A percentile compares a stretch with the other conserved stretches of the same genome.
Conservation (phyloP, 2,113 vertebrate species). For the Centropus bengalensis region DNA sequence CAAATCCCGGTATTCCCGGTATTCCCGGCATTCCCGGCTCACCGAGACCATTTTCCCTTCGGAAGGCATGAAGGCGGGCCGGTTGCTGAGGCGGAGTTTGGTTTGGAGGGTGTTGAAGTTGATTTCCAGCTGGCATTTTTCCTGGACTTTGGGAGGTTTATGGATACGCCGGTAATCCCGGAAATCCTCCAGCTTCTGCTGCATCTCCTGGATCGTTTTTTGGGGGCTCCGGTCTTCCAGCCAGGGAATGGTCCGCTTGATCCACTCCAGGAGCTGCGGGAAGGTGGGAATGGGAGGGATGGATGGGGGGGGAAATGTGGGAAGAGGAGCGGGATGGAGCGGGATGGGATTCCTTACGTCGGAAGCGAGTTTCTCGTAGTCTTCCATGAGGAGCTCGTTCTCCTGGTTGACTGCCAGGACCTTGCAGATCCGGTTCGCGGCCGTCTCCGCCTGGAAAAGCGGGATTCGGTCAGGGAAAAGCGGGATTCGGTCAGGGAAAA, state of each 20-base stretch:
- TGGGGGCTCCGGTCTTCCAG: slow-evolving; percentile 89
- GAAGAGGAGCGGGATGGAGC: no score
- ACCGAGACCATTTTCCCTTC: slow-evolving; percentile 94
- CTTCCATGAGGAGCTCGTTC: no score
- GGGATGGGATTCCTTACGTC: no score
- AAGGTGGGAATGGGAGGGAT: not conserved
- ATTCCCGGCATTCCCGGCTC: slow-evolving; percentile 20
- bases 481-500: no score
- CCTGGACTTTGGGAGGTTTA: slow-evolving; percentile 94
- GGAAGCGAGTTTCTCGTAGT: no score
- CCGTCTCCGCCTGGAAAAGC: no score
- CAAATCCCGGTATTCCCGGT: no score
- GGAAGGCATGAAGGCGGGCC: slow-evolving; percentile 95
- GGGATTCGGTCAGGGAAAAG: no score
- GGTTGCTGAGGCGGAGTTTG: slow-evolving; percentile 92
- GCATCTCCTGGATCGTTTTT: slow-evolving; percentile 92
- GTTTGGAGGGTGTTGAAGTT: slow-evolving; percentile 98
- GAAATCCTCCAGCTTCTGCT: slow-evolving; percentile 95
- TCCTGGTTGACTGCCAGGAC: no score
- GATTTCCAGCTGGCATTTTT: slow-evolving; percentile 96
- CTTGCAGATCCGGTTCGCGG: no score
- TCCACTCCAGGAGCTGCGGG: slow-evolving; percentile 91
- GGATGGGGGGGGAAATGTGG: no score
- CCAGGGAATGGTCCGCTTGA: slow-evolving; percentile 93
- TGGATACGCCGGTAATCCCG: slow-evolving; percentile 89